These are phyloP conservation scores for Buteo buteo DNA, from an alignment of 2,113 vertebrate species.

Conservation along the genomic window DNA sequence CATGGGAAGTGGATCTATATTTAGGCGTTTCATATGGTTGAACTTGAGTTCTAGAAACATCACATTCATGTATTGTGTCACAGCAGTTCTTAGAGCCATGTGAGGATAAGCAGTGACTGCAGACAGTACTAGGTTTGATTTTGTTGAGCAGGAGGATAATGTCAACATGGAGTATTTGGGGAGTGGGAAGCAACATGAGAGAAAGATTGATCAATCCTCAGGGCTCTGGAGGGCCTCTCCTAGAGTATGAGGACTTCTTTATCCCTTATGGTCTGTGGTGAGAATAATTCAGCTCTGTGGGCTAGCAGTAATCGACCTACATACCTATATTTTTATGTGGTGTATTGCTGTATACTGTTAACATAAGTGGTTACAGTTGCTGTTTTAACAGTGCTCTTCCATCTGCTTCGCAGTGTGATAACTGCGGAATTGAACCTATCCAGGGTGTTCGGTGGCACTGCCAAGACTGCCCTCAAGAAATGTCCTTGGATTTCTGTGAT, in stretches of 20 bases:
- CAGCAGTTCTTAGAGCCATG: background rate
- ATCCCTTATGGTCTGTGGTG: background rate
- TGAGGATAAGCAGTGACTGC: background rate
- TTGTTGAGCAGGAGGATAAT: background rate
- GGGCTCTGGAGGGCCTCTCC: background rate
- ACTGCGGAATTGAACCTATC: constrained; percentile 92
- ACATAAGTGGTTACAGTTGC: background rate
- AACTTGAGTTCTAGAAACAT: background rate
- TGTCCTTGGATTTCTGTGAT: constrained; percentile 93
- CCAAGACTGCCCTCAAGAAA: constrained; percentile 91
- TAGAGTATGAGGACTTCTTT: background rate
- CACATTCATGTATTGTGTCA: fast-evolving
- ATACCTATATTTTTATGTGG: fast-evolving
- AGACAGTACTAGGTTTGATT: background rate
- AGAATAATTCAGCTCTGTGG: background rate
- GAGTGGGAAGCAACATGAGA: background rate
- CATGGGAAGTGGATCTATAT: background rate
- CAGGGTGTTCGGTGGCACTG: constrained; percentile 96
- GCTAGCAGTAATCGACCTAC: background rate
- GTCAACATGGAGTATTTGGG: background rate
- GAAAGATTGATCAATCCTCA: background rate
- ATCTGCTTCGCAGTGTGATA: constrained; percentile 84
- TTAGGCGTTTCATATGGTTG: background rate
- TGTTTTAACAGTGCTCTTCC: background rate
- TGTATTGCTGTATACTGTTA: fast-evolving